Percentiles rank a stretch among this genome's conserved stretches.
phyloP scores from a whole-genome alignment of 2,888 invertebrate genomes.

The Drosophila stalkeri region DNA sequence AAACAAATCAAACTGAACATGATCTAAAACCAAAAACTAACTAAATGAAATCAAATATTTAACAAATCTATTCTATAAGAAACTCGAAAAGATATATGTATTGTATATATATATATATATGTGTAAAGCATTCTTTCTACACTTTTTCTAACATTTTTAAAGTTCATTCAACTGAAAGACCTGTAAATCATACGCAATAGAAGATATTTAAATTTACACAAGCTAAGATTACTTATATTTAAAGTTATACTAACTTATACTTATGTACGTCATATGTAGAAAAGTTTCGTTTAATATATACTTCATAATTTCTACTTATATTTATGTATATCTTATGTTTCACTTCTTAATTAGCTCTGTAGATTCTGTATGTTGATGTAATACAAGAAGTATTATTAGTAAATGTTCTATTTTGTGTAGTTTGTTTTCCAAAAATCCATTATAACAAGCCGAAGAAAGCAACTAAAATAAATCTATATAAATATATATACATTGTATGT shows the following conservation, averaged over 20 bases:
- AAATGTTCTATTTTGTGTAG: constrained; percentile 14
- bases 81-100: constrained; percentile 10
- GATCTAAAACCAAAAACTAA: constrained; percentile 46
- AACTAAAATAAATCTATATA: constrained; percentile 5
- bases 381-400: neutral
- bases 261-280: constrained; percentile 25
- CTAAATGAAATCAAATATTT: constrained; percentile 54
- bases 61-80: constrained; percentile 40
- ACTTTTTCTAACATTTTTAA: constrained; percentile 67
- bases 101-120: constrained; percentile 54
- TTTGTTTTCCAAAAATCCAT: constrained; percentile 10
- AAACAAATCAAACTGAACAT: constrained; percentile 70
- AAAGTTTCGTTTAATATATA: neutral
- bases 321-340: constrained; percentile 12
- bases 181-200: constrained; percentile 40
- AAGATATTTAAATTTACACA: constrained; percentile 22
- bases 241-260: neutral
- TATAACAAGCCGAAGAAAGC: neutral
- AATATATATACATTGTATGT: neutral
- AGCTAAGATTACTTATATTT: constrained; percentile 12
- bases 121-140: constrained; percentile 68
- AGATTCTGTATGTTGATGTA: neutral
- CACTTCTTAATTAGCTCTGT: neutral
- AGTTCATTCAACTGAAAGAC: constrained; percentile 46
- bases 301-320: neutral